phyloP scores from a whole-genome alignment of 1,140 invertebrate species.

The Tribolium castaneum region DNA sequence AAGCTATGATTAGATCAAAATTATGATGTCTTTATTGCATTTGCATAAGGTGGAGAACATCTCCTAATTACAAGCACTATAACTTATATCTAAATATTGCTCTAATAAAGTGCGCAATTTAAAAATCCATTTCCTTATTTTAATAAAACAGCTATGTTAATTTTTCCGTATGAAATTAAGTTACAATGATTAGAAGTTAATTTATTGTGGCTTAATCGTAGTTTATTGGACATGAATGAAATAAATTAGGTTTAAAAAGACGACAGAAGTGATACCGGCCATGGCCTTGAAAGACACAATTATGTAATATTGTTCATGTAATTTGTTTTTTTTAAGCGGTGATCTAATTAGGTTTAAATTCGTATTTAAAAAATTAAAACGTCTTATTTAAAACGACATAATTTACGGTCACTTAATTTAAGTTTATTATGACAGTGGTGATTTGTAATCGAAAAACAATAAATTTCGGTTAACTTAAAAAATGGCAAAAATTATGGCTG shows the following conservation, averaged over 20 bases:
- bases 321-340: not conserved
- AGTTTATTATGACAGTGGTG: not conserved
- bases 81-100: conserved; percentile 6
- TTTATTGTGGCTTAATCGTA: conserved; percentile 15
- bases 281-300: not conserved
- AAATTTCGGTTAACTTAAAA: not conserved
- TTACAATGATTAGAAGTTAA: conserved; percentile 14
- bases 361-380: not conserved
- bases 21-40: conserved; percentile 21
- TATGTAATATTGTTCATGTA: not conserved
- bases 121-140: conserved; percentile 1
- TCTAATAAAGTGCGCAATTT: conserved; percentile 5
- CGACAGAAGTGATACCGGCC: not conserved
- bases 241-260: conserved; percentile 14
- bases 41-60: not conserved
- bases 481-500: conserved; percentile 1
- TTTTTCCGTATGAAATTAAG: not conserved
- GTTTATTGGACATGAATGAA: conserved; percentile 15
- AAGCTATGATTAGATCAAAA: conserved; percentile 17
- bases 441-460: conserved; percentile 9
- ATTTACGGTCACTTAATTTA: not conserved
- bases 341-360: not conserved
- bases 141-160: conserved; percentile 1
- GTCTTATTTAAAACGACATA: not conserved
- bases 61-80: conserved; percentile 2